Evolutionary conservation across 2,797 vertebrate genomes (phyloP), one percentile per base, ranked within the genome.

Genomic region (Rhynchotus rufescens): DNA sequence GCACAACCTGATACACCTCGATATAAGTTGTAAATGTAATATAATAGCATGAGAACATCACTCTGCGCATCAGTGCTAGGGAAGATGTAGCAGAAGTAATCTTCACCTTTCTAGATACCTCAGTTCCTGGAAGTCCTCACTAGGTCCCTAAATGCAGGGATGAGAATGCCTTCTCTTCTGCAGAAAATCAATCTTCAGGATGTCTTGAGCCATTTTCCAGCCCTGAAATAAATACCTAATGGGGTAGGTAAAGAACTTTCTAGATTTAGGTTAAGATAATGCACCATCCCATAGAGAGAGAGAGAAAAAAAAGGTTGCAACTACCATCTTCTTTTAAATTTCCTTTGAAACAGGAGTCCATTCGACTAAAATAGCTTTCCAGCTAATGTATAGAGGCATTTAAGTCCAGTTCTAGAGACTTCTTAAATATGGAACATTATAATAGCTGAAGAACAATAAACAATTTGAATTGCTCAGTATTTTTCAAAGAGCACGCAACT

Each of bases 401-500:
- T 52, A 78, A 68, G 34, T 69, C 17, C 61, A 78, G n/a, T 57
- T 73, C 72, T 15, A 44, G 66, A 74, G 16, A 57, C 47, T 80
- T 34, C 56, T 87, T 85, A 67, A 90, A 82, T 62, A 26, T 2
- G 4, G 77, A 94, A 88, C 66, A 86, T 91, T 64, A 14, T 62
- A 91, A 78, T 16, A 87, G 42, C n/a, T 89, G 61, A 80, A 82
- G 28, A 86, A 61, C 22, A 74, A 66, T 51, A 84, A 60, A 68
- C 26, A 74, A 25, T 79, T 81, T 80, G 68, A 80, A 80, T 82
- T 86, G 68, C 68, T 65, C 76, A 80, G 47, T 86, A 78, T 64
- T 86, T 94, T 76, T 86, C 61, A 96, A 89, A 30, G 64, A 96
- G 62, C 10, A 72, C n/a, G 69, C 12, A 61, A 38, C 22, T 95